Evolutionary conservation across 2,113 vertebrate genomes (phyloP), one percentile per base, ranked within the genome.

Genomic region (Corythornis madagascariensis): DNA sequence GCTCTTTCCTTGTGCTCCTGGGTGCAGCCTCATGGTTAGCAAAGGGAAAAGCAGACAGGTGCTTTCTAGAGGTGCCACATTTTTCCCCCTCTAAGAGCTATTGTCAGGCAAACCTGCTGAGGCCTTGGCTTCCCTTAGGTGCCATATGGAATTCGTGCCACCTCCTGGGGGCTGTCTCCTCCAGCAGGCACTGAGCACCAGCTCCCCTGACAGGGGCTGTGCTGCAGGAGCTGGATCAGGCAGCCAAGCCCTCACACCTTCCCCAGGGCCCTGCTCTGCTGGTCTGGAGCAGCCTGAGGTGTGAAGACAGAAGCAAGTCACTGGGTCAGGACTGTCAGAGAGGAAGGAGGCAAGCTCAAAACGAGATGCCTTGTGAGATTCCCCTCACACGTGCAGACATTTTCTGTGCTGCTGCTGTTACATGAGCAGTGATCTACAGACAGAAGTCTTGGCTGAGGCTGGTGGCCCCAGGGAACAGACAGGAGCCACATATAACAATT

Each of bases 171-270:
- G 56, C 35, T 77, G 64, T 21, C 57, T 57, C 42, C 69, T 19
- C 56, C 42, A 3, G 3, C 9, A 18, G 57, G 13, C 1, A 0
- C 53, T 14, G n/a, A 40, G 56, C 52, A 33, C 2, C 14, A 35
- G 31, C 31, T 87, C 60, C 55, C 33, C 52, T 6, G 50, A 78
- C 73, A 89, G 57, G 63, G 13, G 17, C 28, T 40, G 14, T 3
- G 2, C 19, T 42, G 35, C 57, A 63, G 60, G 13, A 40, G 64
- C 35, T 85, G 74, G 31, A 15, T 53, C 9, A 79, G 43, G 35
- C 33, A 75, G 13, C 45, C 59, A 50, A n/a, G 55, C 43, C 35
- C 29, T 43, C 53, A 14, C 10, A 6, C 21, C 79, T 21, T 28
- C 3, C 50, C 29, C 66, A 45, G 71, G 11, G 11, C 56, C 29